Evolutionary conservation across 1,140 invertebrate species (phyloP).

Genomic region (Euwallacea fornicatus): DNA sequence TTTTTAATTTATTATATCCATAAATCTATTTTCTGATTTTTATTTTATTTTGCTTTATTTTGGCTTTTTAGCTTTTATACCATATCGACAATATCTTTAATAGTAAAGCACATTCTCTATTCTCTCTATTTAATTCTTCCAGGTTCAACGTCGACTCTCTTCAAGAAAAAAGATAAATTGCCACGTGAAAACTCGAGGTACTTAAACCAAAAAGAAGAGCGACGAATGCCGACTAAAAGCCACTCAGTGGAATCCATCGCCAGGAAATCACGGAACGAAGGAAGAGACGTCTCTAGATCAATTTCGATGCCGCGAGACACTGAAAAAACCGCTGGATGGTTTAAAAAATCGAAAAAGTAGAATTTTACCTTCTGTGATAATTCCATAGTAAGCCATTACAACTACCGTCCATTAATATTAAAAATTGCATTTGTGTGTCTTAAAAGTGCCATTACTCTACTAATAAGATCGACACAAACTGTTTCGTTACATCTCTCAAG

Average conservation of each 20-base stretch:
- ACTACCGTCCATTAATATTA: too few species aligned
- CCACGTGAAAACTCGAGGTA: conserved; percentile 53
- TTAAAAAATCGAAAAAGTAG: conserved; percentile 63
- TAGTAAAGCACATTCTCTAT: too few species aligned
- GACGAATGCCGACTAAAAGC: conserved; percentile 57
- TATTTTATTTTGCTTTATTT: too few species aligned
- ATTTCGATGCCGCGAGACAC: conserved; percentile 70
- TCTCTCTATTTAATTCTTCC: too few species aligned
- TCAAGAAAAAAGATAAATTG: conserved; percentile 54
- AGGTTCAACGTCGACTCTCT: conserved; percentile 47
- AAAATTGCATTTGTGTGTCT: too few species aligned
- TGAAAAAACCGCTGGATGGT: conserved; percentile 71
- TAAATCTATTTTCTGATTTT: neutral
- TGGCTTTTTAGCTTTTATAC: too few species aligned
- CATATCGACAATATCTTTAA: too few species aligned
- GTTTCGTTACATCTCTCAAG: too few species aligned
- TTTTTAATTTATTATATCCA: neutral
- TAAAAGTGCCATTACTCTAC: too few species aligned
- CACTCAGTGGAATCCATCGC: conserved; percentile 65
- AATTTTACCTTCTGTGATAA: too few species aligned
- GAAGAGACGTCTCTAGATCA: conserved; percentile 59
- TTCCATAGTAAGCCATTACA: too few species aligned
- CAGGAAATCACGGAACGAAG: conserved; percentile 53
- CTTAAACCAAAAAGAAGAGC: conserved; percentile 57
- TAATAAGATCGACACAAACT: too few species aligned